phyloP scores from a whole-genome alignment of 2,113 vertebrate genomes.

The Neofelis nebulosa region DNA sequence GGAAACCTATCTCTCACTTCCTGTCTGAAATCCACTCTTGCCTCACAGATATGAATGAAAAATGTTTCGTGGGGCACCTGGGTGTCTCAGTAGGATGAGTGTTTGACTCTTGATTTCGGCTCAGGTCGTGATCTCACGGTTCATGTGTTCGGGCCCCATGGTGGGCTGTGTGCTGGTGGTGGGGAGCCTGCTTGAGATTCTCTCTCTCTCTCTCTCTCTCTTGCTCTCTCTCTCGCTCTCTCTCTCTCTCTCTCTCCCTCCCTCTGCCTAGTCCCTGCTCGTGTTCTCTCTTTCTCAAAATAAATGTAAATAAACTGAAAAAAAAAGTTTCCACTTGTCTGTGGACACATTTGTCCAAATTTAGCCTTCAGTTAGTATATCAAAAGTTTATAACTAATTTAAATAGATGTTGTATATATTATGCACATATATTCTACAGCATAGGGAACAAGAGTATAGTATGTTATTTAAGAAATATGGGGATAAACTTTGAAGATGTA shows the following conservation, averaged over 20 bases:
- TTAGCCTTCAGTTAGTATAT: not conserved
- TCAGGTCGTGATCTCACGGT: too few species aligned
- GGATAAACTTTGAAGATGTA: not conserved
- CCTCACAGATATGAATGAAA: not conserved
- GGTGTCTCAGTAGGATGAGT: too few species aligned
- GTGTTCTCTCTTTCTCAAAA: too few species aligned
- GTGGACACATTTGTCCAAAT: not conserved
- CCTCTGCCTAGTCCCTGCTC: too few species aligned
- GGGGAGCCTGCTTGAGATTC: too few species aligned
- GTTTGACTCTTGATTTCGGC: too few species aligned
- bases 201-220: too few species aligned
- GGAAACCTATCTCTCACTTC: not conserved
- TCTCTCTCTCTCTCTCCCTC: too few species aligned
- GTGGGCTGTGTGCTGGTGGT: too few species aligned
- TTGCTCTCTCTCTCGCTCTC: too few species aligned
- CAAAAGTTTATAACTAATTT: not conserved
- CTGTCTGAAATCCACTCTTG: not conserved
- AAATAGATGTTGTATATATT: not conserved
- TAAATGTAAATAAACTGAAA: too few species aligned
- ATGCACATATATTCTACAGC: not conserved
- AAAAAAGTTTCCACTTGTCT: not conserved
- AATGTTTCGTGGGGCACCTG: not conserved
- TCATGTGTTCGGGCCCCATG: too few species aligned
- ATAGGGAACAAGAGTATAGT: not conserved
- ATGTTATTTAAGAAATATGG: not conserved